Evolutionary conservation across 2,113 vertebrate genomes (phyloP).

Genomic region (Cyprinodon tularosa): DNA sequence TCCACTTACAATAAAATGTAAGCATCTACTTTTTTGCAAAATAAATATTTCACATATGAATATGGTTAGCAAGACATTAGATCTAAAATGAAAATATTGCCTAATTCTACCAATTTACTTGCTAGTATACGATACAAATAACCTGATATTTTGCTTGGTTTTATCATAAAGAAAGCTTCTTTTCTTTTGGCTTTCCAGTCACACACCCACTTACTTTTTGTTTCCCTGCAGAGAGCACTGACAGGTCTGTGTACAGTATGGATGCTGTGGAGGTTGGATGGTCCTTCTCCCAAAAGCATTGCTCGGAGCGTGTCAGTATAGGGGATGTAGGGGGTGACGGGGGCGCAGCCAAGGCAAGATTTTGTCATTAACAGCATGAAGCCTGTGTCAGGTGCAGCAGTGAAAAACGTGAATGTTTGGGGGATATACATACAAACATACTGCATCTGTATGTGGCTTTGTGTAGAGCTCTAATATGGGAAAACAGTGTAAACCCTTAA

Average conservation of each 20-base stretch:
- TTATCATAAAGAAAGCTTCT: background rate
- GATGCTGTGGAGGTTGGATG: background rate
- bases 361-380: slow-evolving; percentile 15
- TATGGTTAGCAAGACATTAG: background rate
- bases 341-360: background rate
- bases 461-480: too few relatives aligned
- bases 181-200: slow-evolving; percentile 6
- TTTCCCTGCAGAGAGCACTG: slow-evolving; percentile 21
- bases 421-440: background rate
- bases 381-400: slow-evolving; percentile 17
- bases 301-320: slow-evolving; percentile 8
- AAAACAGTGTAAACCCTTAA: background rate
- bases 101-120: background rate
- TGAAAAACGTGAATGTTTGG: slow-evolving; percentile 1
- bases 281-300: slow-evolving; percentile 10
- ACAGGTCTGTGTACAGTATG: background rate
- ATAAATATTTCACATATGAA: background rate
- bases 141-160: background rate
- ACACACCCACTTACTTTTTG: slow-evolving; percentile 15
- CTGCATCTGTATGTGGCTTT: background rate
- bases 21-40: background rate
- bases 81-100: background rate
- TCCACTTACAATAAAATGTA: background rate
- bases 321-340: background rate
- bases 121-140: background rate